Base-by-base conservation (phyloP, 2,797 vertebrate species). In the Nannoperca obscura region DNA sequence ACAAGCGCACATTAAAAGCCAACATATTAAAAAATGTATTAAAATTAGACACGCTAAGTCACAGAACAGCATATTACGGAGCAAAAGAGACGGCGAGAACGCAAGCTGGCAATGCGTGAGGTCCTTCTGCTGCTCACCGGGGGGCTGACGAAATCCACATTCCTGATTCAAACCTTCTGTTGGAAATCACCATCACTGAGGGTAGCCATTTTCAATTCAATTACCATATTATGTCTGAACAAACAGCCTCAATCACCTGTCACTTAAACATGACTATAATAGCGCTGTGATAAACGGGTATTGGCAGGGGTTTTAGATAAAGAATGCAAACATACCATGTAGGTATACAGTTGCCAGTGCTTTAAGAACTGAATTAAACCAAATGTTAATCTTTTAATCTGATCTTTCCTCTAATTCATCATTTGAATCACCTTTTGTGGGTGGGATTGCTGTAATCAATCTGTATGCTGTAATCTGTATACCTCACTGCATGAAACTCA, bases 221-320 rank as follows among this genome's bases (percentile, higher is more conserved):
- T 90, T 75, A 91, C 46, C 67, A 81, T 77, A 73, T 81, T 83
- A 78, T 1, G 36, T 86, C 72, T 83, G 80, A 90, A 88, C 83
- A 93, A 88, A 91, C 78, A 86, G 74, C 78, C 57, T 47, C 8
- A 85, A 88, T 82, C 76, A 88, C 77, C 91, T 87, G 89, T 79
- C 86, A 79, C 52, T 81, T 81, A 57, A 63, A 78, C 40, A 44
- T 20, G 34, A 57, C 38, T 80, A 78, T 76, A 84, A 78, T 59
- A 32, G 38, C 1, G 40, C 66, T 27, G 69, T 0, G 36, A 67
- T 73, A 85, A 83, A 71, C 0, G 32, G 68, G 42, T 32, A 49
- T 9, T 42, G 44, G 71, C 55, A 53, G 36, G 27, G 71, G 42
- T 77, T 82, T 75, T 46, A 81, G 68, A 75, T 36, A 65, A 84